Evolutionary conservation across 1,140 invertebrate species (phyloP).

Genomic region (Antheraea pernyi): DNA sequence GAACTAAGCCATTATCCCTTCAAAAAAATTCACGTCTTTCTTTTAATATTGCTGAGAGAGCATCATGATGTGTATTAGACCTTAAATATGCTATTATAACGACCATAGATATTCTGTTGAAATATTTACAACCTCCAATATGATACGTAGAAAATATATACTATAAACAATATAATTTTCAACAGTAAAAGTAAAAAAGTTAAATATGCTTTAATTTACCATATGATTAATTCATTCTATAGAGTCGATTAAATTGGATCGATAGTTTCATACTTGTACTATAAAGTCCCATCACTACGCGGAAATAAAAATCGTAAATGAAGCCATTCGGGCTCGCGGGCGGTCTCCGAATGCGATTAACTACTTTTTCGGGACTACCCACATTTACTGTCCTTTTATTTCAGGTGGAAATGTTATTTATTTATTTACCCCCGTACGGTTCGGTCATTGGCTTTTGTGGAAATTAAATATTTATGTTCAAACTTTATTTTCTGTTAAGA

Average conservation of each 20-base stretch:
- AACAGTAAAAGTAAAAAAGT: too few relatives aligned
- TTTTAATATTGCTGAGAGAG: too few relatives aligned
- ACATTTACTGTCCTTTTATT: constrained; percentile 75
- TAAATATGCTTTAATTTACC: too few relatives aligned
- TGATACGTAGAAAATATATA: too few relatives aligned
- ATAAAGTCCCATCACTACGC: constrained; percentile 40
- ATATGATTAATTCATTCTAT: too few relatives aligned
- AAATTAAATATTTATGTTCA: background rate
- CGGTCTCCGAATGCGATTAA: constrained; percentile 73
- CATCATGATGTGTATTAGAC: too few relatives aligned
- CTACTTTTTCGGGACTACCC: constrained; percentile 66
- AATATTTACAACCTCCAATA: too few relatives aligned
- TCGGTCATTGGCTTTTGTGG: constrained; percentile 10
- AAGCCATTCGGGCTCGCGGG: constrained; percentile 68
- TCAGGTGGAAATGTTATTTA: constrained; percentile 71
- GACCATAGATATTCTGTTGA: too few relatives aligned
- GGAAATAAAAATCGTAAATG: constrained; percentile 78
- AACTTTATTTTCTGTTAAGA: background rate
- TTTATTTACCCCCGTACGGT: constrained; percentile 34
- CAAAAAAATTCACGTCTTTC: too few relatives aligned
- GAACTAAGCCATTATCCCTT: too few relatives aligned
- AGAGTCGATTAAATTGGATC: background rate
- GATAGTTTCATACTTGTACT: background rate
- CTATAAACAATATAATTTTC: too few relatives aligned
- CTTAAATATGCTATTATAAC: too few relatives aligned